A percentile compares a stretch with the other conserved stretches of the same genome.
Conservation (phyloP, 2,797 vertebrate species). For the Sebastes minor region DNA sequence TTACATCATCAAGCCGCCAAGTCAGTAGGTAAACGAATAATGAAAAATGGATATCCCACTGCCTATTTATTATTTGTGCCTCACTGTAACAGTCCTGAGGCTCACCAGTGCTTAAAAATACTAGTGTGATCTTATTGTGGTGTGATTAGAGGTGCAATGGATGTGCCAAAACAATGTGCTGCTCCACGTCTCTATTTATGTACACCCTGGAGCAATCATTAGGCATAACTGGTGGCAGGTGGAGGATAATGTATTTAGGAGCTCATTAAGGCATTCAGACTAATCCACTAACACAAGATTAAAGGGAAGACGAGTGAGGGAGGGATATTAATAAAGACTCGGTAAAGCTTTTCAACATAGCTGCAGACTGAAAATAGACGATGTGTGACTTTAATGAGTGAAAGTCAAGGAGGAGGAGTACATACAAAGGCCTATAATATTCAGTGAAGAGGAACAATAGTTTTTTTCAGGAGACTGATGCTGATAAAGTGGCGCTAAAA, state of each 20-base stretch:
- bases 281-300: conserved; percentile 42
- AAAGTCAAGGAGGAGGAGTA: conserved; percentile 6
- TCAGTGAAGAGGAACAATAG: conserved; percentile 4
- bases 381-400: conserved; percentile 34
- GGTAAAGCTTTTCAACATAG: conserved; percentile 27
- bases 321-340: conserved; percentile 44
- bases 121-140: not conserved
- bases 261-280: conserved; percentile 50
- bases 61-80: not conserved
- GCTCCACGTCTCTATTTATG: conserved; percentile 41
- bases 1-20: conserved; percentile 31
- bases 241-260: conserved; percentile 44
- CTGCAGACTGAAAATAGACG: conserved; percentile 34
- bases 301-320: conserved; percentile 29
- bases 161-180: conserved; percentile 44
- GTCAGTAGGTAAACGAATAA: conserved; percentile 32
- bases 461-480: not conserved
- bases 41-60: not conserved
- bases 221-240: conserved; percentile 34
- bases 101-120: conserved; percentile 16
- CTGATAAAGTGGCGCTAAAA: conserved; percentile 15
- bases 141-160: conserved; percentile 17
- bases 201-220: conserved; percentile 33
- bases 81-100: not conserved
- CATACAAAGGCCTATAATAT: not conserved